Base-by-base conservation (phyloP, 2,888 invertebrate genomes). In the Nymphalis urticae region DNA sequence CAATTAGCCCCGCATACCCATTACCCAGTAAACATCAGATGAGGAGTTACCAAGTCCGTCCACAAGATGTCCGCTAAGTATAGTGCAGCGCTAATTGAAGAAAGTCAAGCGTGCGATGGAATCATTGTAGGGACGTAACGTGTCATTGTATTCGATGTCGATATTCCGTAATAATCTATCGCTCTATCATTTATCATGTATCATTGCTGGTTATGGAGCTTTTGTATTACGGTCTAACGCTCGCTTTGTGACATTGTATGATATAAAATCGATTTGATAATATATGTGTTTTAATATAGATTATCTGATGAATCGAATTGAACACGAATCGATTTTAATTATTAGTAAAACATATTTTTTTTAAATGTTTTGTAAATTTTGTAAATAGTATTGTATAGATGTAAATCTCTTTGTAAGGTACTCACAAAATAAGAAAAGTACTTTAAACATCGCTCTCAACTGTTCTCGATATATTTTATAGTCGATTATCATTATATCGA, bases 141-240 rank as follows among this genome's bases (percentile, higher is more conserved):
- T 74, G 68, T 75, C 63, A 69, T 69, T 73, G 72, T 73, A 47
- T 7, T 63, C 59, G 74, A 77, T 77, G 78, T 79, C 80, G 77
- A 78, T 82, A 77, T 76, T 79, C 72, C 74, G 67, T 80, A 80
- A 81, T 81, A 79, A 61, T 56, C 27, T 56, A 56, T 48, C 19
- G 16, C 8, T 61, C 17, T 47, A 32, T 48, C 24, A 61, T 79
- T 71, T 75, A 64, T 79, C 80, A 81, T 80, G 80, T 80, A 82
- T 81, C 79, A 80, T 84, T 82, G 81, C 74, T 73, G 32, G 27
- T 63, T 59, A 16, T 60, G 6, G n/a, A 13, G 16, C 19, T 47
- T 60, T 42, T 60, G 47, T 59, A 19, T 13, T 59, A 6, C 4
- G 6, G 24, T 53, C 42, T 42, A 13, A 4, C 42, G 24, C 27